Conservation (phyloP, 2,797 vertebrate genomes). For the Sebastes vulpes region DNA sequence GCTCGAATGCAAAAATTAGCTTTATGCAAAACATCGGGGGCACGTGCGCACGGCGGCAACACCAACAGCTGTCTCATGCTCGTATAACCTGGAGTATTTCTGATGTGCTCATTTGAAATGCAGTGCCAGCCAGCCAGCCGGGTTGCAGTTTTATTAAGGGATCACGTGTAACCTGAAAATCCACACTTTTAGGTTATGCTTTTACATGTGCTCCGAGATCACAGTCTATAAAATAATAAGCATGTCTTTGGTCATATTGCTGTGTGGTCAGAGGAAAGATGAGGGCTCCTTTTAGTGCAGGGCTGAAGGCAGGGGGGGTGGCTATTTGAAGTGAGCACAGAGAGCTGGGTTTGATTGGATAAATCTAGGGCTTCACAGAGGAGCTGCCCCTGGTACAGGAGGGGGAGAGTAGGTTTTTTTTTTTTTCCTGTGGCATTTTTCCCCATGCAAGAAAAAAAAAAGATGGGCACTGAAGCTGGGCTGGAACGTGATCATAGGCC, state of each 20-base stretch:
- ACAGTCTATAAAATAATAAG: slow-evolving; percentile 82
- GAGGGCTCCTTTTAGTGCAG: slow-evolving; percentile 75
- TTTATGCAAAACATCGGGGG: slow-evolving; percentile 66
- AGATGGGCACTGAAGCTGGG: slow-evolving; percentile 79
- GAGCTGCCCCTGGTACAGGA: slow-evolving; percentile 74
- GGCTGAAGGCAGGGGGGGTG: slow-evolving; percentile 68
- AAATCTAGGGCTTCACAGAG: slow-evolving; percentile 82
- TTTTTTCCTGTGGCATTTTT: slow-evolving; percentile 77
- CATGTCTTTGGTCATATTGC: slow-evolving; percentile 80
- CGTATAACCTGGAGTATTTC: slow-evolving; percentile 45
- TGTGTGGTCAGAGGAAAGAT: slow-evolving; percentile 80
- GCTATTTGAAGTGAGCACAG: slow-evolving; percentile 80
- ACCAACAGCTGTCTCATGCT: slow-evolving; percentile 49
- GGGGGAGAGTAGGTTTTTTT: slow-evolving; percentile 50
- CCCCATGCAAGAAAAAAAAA: slow-evolving; percentile 68
- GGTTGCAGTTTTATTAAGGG: slow-evolving; percentile 54
- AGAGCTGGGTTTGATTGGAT: slow-evolving; percentile 79
- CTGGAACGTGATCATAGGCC: slow-evolving; percentile 86
- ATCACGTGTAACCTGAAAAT: slow-evolving; percentile 75
- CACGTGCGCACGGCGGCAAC: slow-evolving; percentile 29
- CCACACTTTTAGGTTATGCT: slow-evolving; percentile 74
- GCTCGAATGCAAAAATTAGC: slow-evolving; percentile 51
- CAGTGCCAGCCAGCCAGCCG: slow-evolving; percentile 25
- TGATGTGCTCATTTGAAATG: slow-evolving; percentile 63
- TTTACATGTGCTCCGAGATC: slow-evolving; percentile 77